Conservation (phyloP, 1,140 invertebrate genomes). For the Goniozus legneri region DNA sequence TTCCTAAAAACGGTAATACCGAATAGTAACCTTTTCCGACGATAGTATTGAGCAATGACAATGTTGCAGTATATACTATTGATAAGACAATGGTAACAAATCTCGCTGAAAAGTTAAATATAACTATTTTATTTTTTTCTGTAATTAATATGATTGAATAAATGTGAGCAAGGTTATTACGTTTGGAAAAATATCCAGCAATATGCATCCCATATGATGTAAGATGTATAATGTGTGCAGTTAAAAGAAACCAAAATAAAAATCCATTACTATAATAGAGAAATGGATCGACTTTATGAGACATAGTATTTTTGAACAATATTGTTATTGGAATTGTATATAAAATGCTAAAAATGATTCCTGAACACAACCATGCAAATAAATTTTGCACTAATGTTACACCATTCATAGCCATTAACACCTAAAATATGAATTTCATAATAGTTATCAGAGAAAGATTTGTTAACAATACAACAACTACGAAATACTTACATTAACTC, state of each 20-base stretch:
- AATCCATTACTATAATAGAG: constrained; percentile 45
- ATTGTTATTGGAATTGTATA: constrained; percentile 38
- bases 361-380: constrained; percentile 44
- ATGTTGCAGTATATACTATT: constrained; percentile 13
- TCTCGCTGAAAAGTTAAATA: constrained; percentile 17
- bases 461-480: too few relatives aligned
- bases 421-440: constrained; percentile 23
- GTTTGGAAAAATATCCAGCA: constrained; percentile 43
- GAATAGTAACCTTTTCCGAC: neutral
- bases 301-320: constrained; percentile 40
- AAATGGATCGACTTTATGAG: constrained; percentile 36
- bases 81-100: constrained; percentile 10
- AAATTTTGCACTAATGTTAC: constrained; percentile 42
- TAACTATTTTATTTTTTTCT: constrained; percentile 1
- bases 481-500: constrained; percentile 42
- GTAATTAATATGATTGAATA: constrained; percentile 1
- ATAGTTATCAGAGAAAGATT: constrained; percentile 1
- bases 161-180: constrained; percentile 18
- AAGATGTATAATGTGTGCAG: constrained; percentile 37
- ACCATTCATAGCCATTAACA: constrained; percentile 50
- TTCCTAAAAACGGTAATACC: constrained; percentile 22
- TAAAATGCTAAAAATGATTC: constrained; percentile 35
- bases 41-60: constrained; percentile 14
- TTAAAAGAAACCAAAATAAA: constrained; percentile 45
- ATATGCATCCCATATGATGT: constrained; percentile 46